These are phyloP conservation scores for Coreoperca whiteheadi DNA, from an alignment of 2,113 vertebrate species.

Conservation along the genomic window DNA sequence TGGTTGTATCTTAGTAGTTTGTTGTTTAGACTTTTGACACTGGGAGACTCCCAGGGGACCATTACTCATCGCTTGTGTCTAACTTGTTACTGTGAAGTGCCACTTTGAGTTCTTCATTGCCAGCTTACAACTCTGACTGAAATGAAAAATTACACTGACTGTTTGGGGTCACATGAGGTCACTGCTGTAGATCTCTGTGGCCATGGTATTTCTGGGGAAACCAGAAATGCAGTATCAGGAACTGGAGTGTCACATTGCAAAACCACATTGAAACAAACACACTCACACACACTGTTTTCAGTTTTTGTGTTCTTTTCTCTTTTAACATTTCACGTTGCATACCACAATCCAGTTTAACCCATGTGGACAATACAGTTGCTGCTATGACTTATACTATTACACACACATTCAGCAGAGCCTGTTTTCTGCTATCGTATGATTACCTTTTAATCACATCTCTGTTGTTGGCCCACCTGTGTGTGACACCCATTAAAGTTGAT, in stretches of 20 bases:
- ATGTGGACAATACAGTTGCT: neutral
- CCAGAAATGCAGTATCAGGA: neutral
- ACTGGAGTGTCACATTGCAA: neutral
- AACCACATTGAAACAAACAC: constrained; percentile 12
- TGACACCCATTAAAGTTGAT: constrained; percentile 73
- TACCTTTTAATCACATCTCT: constrained; percentile 72
- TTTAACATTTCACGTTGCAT: neutral
- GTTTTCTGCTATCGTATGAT: constrained; percentile 40
- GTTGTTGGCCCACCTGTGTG: constrained; percentile 60
- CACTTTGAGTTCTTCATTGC: constrained; percentile 45
- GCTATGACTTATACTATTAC: neutral
- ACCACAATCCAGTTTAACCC: neutral
- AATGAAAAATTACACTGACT: constrained; percentile 26
- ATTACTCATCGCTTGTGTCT: constrained; percentile 48
- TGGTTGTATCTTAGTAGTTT: constrained; percentile 24
- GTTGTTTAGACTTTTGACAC: constrained; percentile 53
- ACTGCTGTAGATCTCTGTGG: neutral
- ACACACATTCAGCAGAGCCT: constrained; percentile 20
- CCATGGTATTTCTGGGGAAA: neutral
- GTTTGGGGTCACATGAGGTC: constrained; percentile 10
- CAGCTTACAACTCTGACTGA: constrained; percentile 2
- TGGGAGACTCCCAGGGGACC: constrained; percentile 32
- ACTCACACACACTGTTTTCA: neutral
- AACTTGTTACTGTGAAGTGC: constrained; percentile 34
- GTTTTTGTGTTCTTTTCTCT: neutral